Evolutionary conservation across 2,797 vertebrate genomes (phyloP).

Genomic region (Mallotus villosus): DNA sequence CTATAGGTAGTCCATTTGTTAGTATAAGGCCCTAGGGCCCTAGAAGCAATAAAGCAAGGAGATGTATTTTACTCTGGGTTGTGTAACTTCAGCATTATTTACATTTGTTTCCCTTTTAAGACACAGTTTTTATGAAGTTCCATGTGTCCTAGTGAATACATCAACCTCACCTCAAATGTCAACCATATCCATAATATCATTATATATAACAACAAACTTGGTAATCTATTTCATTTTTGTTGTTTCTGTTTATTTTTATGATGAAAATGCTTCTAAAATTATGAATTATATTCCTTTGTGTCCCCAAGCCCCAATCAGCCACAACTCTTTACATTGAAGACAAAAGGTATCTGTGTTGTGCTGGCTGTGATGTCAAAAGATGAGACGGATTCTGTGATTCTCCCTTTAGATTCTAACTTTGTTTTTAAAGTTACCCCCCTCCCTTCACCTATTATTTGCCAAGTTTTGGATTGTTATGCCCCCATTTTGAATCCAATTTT

Average conservation of each 20-base stretch:
- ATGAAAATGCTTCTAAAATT: not conserved
- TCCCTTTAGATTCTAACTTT: conserved; percentile 53
- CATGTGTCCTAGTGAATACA: conserved; percentile 23
- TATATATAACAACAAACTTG: conserved; percentile 16
- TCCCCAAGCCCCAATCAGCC: conserved; percentile 9
- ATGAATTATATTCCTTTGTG: conserved; percentile 27
- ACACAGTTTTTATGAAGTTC: conserved; percentile 54
- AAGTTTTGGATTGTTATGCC: not conserved
- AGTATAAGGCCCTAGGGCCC: conserved; percentile 9
- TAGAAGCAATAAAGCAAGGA: conserved; percentile 42
- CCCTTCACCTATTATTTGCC: not conserved
- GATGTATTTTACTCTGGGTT: conserved; percentile 53
- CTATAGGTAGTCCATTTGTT: conserved; percentile 19
- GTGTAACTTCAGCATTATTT: conserved; percentile 18
- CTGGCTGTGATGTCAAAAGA: conserved; percentile 7
- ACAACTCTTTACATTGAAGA: conserved; percentile 16
- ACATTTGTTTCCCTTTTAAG: conserved; percentile 58
- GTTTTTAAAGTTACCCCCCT: conserved; percentile 59
- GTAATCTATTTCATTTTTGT: conserved; percentile 10
- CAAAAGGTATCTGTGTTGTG: not conserved
- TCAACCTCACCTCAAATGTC: conserved; percentile 26
- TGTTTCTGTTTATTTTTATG: conserved; percentile 6
- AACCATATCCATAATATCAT: conserved; percentile 29
- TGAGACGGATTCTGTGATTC: conserved; percentile 39
- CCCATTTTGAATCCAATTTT: conserved; percentile 38